Conservation (phyloP, 1,140 invertebrate genomes). For the Aphaenogaster ashmeadi region DNA sequence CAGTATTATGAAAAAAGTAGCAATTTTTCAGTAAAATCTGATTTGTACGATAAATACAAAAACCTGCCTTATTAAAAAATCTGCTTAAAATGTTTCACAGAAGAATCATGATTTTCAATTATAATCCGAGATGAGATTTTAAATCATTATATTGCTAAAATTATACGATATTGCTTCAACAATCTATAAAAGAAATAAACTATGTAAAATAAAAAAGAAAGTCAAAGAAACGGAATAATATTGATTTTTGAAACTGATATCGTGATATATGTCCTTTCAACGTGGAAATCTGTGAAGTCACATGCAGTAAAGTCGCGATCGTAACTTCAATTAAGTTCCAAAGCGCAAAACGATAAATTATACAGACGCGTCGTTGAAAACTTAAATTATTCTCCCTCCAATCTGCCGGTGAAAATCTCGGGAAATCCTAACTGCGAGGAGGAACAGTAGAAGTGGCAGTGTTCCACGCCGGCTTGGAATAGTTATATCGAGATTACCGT, state of each 20-base stretch:
- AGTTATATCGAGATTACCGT: not conserved
- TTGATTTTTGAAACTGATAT: not conserved
- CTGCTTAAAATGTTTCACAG: not conserved
- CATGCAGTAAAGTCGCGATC: not conserved
- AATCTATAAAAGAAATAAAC: not conserved
- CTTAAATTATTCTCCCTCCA: conserved; percentile 38
- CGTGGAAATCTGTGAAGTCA: not conserved
- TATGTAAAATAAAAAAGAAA: not conserved
- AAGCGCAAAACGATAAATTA: conserved; percentile 20
- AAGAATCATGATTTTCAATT: not conserved
- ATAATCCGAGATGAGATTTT: not conserved
- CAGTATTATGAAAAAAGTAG: not conserved
- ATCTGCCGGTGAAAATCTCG: conserved; percentile 18
- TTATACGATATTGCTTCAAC: not conserved
- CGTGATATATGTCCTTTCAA: not conserved
- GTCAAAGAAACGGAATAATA: not conserved
- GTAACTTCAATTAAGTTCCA: conserved; percentile 51
- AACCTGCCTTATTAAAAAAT: not conserved
- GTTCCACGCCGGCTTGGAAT: not conserved
- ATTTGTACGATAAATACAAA: too few relatives aligned
- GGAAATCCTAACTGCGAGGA: conserved; percentile 1
- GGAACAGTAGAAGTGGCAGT: not conserved
- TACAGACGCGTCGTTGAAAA: conserved; percentile 15
- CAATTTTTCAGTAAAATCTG: too few relatives aligned
- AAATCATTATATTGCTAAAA: not conserved